phyloP scores from a whole-genome alignment of 1,140 invertebrate genomes.

The Nautilus pompilius region DNA sequence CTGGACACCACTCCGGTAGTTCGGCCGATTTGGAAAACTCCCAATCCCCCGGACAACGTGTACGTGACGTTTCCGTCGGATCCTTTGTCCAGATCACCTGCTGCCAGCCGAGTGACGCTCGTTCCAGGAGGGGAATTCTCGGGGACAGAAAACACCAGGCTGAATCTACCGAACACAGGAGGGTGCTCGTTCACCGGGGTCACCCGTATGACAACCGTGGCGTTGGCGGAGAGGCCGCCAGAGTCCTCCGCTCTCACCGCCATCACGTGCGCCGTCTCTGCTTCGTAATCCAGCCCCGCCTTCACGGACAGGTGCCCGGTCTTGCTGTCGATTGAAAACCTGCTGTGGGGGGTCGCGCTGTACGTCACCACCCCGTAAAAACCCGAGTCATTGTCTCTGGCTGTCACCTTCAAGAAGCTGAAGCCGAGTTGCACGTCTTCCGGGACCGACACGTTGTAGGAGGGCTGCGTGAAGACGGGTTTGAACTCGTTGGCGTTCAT shows the following conservation, averaged over 20 bases:
- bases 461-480: conserved; percentile 66
- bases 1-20: conserved; percentile 22
- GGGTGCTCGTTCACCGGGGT: neutral
- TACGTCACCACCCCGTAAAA: conserved; percentile 26
- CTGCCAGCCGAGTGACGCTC: neutral
- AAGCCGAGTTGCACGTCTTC: conserved; percentile 16
- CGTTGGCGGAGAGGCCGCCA: neutral
- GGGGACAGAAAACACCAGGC: neutral
- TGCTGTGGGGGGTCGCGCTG: conserved; percentile 2
- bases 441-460: conserved; percentile 8
- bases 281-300: conserved; percentile 62
- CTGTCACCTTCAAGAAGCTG: conserved; percentile 15
- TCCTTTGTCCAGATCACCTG: neutral
- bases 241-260: conserved; percentile 66
- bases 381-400: conserved; percentile 28
- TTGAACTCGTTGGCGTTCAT: conserved; percentile 88
- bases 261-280: conserved; percentile 71
- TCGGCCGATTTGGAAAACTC: conserved; percentile 23
- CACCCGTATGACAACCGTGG: conserved; percentile 17
- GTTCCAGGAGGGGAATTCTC: neutral
- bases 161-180: neutral
- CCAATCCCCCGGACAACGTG: conserved; percentile 15
- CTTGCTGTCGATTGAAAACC: neutral
- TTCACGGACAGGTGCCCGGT: neutral
- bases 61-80: neutral